Evolutionary conservation across 2,113 vertebrate species (phyloP).

Genomic region (Macaca nemestrina): DNA sequence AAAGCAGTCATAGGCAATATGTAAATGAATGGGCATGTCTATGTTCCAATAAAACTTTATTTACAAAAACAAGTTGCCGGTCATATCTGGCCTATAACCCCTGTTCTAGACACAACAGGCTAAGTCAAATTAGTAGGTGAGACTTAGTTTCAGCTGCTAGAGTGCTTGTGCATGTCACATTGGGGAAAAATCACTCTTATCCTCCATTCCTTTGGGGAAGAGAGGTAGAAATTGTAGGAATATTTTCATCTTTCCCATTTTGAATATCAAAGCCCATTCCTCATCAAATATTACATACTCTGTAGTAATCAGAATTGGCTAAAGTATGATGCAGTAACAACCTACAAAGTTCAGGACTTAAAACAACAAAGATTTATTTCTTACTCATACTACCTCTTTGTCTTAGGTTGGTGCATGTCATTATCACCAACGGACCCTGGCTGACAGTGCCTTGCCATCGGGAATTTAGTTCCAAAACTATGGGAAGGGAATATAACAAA

Average conservation of each 20-base stretch:
- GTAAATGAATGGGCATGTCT: not conserved
- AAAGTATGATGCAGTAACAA: not conserved
- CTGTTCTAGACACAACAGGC: not conserved
- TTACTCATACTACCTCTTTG: not conserved
- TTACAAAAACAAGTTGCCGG: slow-evolving; percentile 15
- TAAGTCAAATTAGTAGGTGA: not conserved
- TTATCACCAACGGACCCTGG: not conserved
- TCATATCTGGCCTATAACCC: not conserved
- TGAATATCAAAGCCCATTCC: slow-evolving; percentile 17
- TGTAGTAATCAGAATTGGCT: not conserved
- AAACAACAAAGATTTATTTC: slow-evolving; percentile 27
- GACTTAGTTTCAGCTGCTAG: not conserved
- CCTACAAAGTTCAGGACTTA: not conserved
- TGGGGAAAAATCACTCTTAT: not conserved
- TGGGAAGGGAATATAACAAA: not conserved
- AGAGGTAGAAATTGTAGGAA: not conserved
- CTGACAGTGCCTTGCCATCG: not conserved
- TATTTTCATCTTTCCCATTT: slow-evolving; percentile 39
- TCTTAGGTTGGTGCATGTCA: not conserved
- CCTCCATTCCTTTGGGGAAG: not conserved
- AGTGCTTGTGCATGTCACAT: not conserved
- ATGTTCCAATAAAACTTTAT: slow-evolving; percentile 49
- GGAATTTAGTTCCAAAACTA: slow-evolving; percentile 19
- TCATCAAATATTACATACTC: not conserved
- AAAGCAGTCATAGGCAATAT: not conserved